phyloP scores from a whole-genome alignment of 2,888 invertebrate genomes.

The Aleiodes alternator region DNA sequence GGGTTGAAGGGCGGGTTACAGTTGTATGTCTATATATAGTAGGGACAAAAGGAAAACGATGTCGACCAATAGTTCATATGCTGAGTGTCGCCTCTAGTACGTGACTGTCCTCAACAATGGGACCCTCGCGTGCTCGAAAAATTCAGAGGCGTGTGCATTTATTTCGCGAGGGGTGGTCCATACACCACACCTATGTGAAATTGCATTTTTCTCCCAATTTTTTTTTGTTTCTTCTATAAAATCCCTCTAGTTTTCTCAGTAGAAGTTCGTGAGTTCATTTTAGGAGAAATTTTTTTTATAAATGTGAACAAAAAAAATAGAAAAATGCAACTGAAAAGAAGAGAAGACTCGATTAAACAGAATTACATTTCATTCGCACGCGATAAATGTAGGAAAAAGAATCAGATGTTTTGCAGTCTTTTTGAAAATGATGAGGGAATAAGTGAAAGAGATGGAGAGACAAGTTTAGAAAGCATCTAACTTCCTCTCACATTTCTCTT shows the following conservation, averaged over 20 bases:
- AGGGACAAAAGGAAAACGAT: constrained; percentile 53
- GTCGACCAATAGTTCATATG: constrained; percentile 66
- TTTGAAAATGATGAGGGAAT: constrained; percentile 17
- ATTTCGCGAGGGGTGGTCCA: constrained; percentile 56
- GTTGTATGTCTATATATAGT: constrained; percentile 7
- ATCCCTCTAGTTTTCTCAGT: constrained; percentile 52
- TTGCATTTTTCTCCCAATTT: constrained; percentile 55
- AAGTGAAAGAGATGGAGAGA: not conserved
- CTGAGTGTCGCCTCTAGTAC: constrained; percentile 62
- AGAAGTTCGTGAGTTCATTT: constrained; percentile 30
- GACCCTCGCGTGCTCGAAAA: constrained; percentile 57
- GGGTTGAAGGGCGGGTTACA: constrained; percentile 27
- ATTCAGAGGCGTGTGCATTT: constrained; percentile 64
- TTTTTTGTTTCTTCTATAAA: not conserved
- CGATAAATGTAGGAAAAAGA: constrained; percentile 7
- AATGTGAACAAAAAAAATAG: not conserved
- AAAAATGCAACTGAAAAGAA: not conserved
- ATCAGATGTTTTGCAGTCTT: not conserved
- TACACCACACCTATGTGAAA: constrained; percentile 55
- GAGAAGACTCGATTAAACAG: constrained; percentile 18
- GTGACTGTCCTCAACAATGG: constrained; percentile 62
- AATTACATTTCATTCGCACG: constrained; percentile 21
- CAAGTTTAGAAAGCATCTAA: no score
- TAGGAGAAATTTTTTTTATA: not conserved
- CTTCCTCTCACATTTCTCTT: not conserved